These are phyloP conservation scores for Amblyteles armatorius DNA, from an alignment of 2,888 invertebrate species.

Conservation along the genomic window DNA sequence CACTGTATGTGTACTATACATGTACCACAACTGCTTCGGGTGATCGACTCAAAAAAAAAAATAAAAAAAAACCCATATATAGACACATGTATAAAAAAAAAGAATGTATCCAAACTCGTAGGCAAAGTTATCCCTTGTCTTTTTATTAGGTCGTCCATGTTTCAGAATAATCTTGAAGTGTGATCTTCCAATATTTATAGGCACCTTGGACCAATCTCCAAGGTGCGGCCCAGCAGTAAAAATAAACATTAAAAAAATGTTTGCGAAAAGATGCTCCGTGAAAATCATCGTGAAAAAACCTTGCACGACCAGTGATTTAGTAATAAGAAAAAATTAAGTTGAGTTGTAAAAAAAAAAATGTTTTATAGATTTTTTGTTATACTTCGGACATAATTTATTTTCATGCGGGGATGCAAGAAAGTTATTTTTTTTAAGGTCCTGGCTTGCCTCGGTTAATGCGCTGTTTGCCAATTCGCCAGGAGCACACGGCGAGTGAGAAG, in stretches of 20 bases:
- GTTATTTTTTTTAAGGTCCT: background rate
- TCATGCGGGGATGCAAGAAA: background rate
- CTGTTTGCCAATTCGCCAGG: background rate
- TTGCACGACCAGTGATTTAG: too few species aligned
- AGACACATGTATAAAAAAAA: slow-evolving; percentile 18
- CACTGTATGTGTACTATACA: slow-evolving; percentile 9
- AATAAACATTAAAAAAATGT: background rate
- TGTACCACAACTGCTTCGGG: slow-evolving; percentile 15
- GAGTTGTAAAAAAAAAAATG: too few species aligned
- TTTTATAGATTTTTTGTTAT: too few species aligned
- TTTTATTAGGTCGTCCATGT: background rate
- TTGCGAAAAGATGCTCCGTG: too few species aligned
- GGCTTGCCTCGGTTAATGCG: background rate
- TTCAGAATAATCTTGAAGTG: background rate
- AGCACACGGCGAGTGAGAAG: slow-evolving; percentile 14
- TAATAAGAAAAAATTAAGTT: too few species aligned
- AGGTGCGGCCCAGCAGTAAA: background rate
- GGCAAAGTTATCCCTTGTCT: background rate
- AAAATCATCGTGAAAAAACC: too few species aligned
- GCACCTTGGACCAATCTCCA: background rate
- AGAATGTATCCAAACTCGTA: background rate
- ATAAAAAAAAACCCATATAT: background rate
- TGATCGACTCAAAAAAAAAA: slow-evolving; percentile 26
- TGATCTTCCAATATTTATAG: background rate
- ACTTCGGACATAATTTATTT: background rate